Evolutionary conservation across 2,797 vertebrate genomes (phyloP).

Genomic region (Smutsia gigantea): DNA sequence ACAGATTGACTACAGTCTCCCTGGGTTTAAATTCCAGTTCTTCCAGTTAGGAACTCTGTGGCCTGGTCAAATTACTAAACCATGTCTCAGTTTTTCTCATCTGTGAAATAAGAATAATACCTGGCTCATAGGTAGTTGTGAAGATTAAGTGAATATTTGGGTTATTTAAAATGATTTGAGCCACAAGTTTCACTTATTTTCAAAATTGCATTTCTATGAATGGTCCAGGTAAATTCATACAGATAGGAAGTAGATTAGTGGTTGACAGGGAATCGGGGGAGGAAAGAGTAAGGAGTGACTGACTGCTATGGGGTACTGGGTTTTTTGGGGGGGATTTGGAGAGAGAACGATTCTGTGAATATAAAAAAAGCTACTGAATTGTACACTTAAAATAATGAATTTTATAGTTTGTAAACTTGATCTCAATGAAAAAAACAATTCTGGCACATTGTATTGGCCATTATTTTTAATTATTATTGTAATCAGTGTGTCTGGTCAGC

Average conservation of each 20-base stretch:
- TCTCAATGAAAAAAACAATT: background rate
- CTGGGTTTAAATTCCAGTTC: background rate
- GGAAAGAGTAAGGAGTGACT: background rate
- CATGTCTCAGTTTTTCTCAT: background rate
- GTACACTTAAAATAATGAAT: background rate
- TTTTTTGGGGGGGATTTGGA: background rate
- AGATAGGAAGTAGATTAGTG: background rate
- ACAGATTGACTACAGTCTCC: background rate
- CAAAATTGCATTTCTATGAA: background rate
- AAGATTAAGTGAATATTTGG: background rate
- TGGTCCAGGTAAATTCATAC: background rate
- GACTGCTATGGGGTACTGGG: background rate
- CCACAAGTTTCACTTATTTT: background rate
- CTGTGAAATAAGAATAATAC: background rate
- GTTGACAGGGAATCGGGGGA: background rate
- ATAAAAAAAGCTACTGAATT: background rate
- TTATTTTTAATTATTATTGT: background rate
- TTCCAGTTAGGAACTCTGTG: background rate
- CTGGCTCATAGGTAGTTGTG: background rate
- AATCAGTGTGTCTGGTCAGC: background rate
- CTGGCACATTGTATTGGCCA: background rate
- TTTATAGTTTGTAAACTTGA: background rate
- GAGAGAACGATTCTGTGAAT: background rate
- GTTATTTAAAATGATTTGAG: background rate
- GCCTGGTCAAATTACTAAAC: background rate